Evolutionary conservation across 2,797 vertebrate genomes (phyloP), one percentile per base, ranked within the genome.

Genomic region (Ptychobarbus kaznakovi): DNA sequence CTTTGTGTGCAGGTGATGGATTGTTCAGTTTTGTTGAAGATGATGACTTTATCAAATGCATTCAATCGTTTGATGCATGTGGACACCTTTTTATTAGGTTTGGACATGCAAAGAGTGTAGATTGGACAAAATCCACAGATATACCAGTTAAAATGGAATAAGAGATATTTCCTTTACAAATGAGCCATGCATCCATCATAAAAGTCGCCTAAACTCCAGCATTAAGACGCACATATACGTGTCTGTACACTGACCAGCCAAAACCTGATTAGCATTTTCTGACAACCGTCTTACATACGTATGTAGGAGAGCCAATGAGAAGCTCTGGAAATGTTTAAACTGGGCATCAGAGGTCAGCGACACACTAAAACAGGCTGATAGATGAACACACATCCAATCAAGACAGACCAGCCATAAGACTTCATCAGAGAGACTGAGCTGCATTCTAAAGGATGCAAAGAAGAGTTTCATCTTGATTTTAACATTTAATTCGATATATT

Each of bases 381-480:
- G 80, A 66, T 84, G 86, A 86, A 84, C 83, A 3, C 16, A 9
- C 70, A 75, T 73, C 69, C 89, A 89, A n/a, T 32, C 77, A 58
- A 32, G 46, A 73, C 13, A 4, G 40, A 22, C 38, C 25, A 20
- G 58, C 49, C 53, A 32, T 68, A 25, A 69, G 22, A 20, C 72
- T 70, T 70, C 32, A 42, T 13, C n/a, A 35, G 42, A 51, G 72
- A 15, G 22, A 25, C 56, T 16, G 9, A 35, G 18, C 16, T 53
- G 72, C 11, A 16, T 70, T 78, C 40, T 40, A 25, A 53, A 66
- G 1, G 38, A 83, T 75, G 18, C 51, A 28, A 20, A 46, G 22
- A 18, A 53, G 49, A 53, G 16, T 51, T 82, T 77, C 28, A 65
- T 22, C n/a, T 84, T 22, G 61, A 70, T 76, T 63, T 61, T 28